Conservation (phyloP, 2,888 invertebrate genomes). For the Hirtodrosophila duncani region DNA sequence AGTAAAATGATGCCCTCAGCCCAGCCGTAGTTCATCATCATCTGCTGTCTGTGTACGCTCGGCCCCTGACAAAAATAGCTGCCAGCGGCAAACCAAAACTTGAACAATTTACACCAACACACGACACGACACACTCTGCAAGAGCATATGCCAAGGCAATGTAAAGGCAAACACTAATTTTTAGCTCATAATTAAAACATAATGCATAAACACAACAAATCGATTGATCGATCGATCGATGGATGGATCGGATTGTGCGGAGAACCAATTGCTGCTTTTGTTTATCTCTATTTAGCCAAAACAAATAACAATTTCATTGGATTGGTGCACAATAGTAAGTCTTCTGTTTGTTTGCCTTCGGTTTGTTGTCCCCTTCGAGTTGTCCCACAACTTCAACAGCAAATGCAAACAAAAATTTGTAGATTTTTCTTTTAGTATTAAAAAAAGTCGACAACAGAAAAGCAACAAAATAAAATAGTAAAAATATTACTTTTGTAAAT, state of each 20-base stretch:
- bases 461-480: slow-evolving; percentile 69
- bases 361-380: slow-evolving; percentile 50
- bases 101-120: slow-evolving; percentile 33
- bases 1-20: no score
- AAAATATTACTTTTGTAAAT: slow-evolving; percentile 72
- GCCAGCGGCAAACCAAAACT: slow-evolving; percentile 60
- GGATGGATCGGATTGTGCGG: no score
- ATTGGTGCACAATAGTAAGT: slow-evolving; percentile 20
- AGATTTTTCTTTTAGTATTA: slow-evolving; percentile 63
- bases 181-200: slow-evolving; percentile 27
- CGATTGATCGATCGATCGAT: no score
- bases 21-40: no score
- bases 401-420: slow-evolving; percentile 45
- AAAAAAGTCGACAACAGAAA: slow-evolving; percentile 43
- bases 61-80: no score
- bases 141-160: slow-evolving; percentile 18
- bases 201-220: background rate
- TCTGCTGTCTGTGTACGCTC: no score
- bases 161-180: slow-evolving; percentile 24
- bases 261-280: no score
- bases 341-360: slow-evolving; percentile 38
- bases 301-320: slow-evolving; percentile 1
- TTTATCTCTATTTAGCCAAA: slow-evolving; percentile 5
- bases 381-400: slow-evolving; percentile 28
- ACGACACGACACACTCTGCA: no score